Percentiles rank a stretch among this genome's conserved stretches.
phyloP scores from a whole-genome alignment of 2,888 invertebrate genomes.

The Isoperla grammatica region DNA sequence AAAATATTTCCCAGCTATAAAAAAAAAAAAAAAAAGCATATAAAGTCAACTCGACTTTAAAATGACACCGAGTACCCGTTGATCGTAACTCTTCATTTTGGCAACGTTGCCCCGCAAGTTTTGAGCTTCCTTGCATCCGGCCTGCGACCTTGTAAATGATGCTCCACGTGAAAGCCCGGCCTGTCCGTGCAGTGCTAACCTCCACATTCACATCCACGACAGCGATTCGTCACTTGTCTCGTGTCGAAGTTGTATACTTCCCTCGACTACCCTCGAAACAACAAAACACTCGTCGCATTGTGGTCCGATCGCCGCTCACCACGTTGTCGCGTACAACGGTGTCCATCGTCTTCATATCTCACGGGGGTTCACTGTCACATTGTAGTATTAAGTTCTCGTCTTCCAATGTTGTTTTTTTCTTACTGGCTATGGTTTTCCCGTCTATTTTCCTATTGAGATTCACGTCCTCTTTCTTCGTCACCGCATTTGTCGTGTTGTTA shows the following conservation, averaged over 20 bases:
- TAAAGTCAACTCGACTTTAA: no score
- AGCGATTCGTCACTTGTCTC: not conserved
- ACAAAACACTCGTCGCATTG: conserved; percentile 22
- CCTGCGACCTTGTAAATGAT: no score
- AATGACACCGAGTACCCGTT: no score
- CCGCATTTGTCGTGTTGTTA: conserved; percentile 10
- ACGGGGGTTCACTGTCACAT: conserved; percentile 28
- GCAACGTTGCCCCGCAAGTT: no score
- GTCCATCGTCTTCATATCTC: conserved; percentile 16
- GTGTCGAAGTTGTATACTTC: not conserved
- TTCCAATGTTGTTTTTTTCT: conserved; percentile 20
- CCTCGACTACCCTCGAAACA: conserved; percentile 16
- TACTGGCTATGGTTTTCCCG: conserved; percentile 1
- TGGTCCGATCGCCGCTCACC: not conserved
- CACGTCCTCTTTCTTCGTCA: conserved; percentile 17
- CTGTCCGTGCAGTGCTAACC: not conserved
- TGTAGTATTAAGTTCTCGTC: conserved; percentile 28
- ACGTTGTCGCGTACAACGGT: not conserved
- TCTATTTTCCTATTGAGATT: conserved; percentile 11
- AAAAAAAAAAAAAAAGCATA: no score
- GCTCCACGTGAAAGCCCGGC: no score
- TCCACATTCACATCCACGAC: not conserved
- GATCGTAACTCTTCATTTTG: no score
- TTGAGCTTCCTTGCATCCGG: no score
- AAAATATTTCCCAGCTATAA: no score